phyloP scores from a whole-genome alignment of 2,888 invertebrate species.

The Drosophila subsilvestris region DNA sequence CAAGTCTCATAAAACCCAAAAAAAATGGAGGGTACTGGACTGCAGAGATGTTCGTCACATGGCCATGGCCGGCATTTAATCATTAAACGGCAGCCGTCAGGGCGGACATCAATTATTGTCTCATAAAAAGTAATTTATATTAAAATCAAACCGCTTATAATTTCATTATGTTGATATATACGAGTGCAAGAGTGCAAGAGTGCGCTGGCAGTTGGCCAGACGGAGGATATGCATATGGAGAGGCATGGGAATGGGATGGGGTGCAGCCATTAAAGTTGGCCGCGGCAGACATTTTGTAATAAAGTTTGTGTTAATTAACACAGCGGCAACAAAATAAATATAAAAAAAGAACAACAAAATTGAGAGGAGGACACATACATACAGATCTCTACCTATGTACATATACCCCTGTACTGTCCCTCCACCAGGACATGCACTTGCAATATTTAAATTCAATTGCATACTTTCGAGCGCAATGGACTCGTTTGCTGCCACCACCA shows the following conservation, averaged over 20 bases:
- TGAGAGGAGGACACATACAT: neutral
- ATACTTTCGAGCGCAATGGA: conserved; percentile 64
- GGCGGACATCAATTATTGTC: conserved; percentile 69
- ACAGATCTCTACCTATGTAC: neutral
- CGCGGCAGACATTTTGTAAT: conserved; percentile 62
- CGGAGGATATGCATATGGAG: neutral
- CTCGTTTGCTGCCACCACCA: conserved; percentile 22
- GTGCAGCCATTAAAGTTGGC: conserved; percentile 55
- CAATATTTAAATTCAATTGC: conserved; percentile 80
- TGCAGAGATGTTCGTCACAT: conserved; percentile 3
- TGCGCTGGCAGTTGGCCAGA: neutral
- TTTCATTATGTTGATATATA: conserved; percentile 71
- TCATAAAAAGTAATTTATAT: conserved; percentile 80
- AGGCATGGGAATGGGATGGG: neutral
- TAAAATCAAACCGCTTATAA: conserved; percentile 78
- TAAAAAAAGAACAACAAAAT: conserved; percentile 1
- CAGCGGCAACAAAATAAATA: conserved; percentile 37
- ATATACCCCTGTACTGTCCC: neutral
- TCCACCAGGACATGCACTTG: conserved; percentile 46
- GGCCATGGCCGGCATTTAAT: conserved; percentile 39
- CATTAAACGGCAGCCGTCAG: conserved; percentile 57
- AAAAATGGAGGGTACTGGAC: too few species aligned
- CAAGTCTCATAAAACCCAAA: neutral
- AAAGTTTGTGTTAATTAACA: conserved; percentile 74
- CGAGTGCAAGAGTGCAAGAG: conserved; percentile 19